Percentiles rank a stretch among this genome's conserved stretches.
Conservation (phyloP, 2,888 invertebrate species). For the Urechis unicinctus region DNA sequence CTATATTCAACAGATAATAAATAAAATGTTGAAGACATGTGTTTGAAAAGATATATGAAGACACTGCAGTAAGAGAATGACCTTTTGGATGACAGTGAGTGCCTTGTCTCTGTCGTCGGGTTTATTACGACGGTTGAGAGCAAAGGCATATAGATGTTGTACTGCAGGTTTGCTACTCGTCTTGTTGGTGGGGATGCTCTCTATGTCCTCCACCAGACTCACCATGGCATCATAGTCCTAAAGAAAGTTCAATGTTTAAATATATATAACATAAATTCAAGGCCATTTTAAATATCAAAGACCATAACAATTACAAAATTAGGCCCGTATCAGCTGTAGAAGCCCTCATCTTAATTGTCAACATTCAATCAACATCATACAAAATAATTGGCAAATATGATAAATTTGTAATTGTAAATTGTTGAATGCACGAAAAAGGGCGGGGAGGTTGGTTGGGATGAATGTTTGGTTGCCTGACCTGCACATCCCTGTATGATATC, state of each 20-base stretch:
- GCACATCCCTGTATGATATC: conserved; percentile 62
- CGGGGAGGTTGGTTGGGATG: no score
- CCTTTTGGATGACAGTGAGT: conserved; percentile 77
- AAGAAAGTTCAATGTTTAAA: no score
- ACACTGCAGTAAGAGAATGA: conserved; percentile 19
- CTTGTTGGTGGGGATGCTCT: conserved; percentile 69
- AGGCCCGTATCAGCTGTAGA: background rate
- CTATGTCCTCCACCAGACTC: conserved; percentile 86
- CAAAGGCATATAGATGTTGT: conserved; percentile 90
- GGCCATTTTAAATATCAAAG: background rate
- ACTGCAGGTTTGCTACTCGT: conserved; percentile 74
- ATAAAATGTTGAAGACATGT: no score
- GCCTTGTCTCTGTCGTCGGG: conserved; percentile 93
- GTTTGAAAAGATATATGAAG: no score
- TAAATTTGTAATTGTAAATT: no score
- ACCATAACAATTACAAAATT: background rate
- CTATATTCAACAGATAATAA: no score
- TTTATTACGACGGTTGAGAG: conserved; percentile 79
- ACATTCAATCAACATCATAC: no score
- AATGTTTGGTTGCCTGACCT: conserved; percentile 27
- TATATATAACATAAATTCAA: background rate
- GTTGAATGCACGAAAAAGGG: no score
- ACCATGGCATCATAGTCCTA: conserved; percentile 96
- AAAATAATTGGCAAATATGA: no score
- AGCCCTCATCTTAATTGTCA: no score